These are phyloP conservation scores for Podarcis siculus DNA, from an alignment of 2,797 vertebrate species.

Conservation along the genomic window DNA sequence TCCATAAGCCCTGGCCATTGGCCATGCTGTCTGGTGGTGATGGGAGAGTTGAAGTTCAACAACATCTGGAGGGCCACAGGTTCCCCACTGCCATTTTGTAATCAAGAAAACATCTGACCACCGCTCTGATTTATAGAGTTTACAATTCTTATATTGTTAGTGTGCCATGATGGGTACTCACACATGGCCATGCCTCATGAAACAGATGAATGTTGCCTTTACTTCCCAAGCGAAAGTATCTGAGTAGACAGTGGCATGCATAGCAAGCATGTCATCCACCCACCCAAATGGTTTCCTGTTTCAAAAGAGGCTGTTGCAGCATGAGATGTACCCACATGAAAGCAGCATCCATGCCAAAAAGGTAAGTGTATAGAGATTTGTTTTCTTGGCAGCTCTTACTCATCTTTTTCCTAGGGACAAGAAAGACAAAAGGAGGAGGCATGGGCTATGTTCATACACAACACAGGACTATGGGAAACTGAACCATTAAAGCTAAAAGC, in stretches of 20 bases:
- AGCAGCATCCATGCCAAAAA: background rate
- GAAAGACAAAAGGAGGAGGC: background rate
- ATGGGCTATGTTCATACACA: background rate
- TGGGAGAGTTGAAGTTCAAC: too few species aligned
- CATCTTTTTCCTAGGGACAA: background rate
- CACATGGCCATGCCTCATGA: too few species aligned
- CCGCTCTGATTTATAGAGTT: too few species aligned
- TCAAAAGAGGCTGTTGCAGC: background rate
- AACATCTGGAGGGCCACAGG: too few species aligned
- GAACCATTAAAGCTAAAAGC: background rate
- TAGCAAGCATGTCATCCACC: background rate
- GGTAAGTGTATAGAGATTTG: background rate
- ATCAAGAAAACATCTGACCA: too few species aligned
- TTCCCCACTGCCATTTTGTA: too few species aligned
- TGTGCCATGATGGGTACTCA: too few species aligned
- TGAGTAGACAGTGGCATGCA: background rate
- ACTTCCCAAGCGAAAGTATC: background rate
- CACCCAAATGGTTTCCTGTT: too few species aligned
- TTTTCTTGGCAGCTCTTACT: background rate
- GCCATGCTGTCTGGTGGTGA: too few species aligned
- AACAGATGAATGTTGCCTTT: background rate
- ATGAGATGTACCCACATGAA: background rate
- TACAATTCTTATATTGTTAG: too few species aligned
- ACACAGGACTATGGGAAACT: background rate
- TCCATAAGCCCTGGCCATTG: too few species aligned